Conservation (phyloP, 2,888 invertebrate species). For the Morinoia aosen region DNA sequence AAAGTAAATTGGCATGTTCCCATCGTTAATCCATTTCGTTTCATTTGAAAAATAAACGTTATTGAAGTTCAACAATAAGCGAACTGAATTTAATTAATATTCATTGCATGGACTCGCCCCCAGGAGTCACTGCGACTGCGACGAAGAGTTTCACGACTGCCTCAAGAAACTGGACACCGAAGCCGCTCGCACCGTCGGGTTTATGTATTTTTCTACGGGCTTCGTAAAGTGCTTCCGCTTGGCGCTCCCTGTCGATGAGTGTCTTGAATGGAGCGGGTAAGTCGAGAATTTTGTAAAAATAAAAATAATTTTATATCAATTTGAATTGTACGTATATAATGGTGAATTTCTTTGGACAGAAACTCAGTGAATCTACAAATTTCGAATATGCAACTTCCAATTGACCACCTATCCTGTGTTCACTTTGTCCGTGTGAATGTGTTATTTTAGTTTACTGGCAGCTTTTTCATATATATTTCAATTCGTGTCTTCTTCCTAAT, state of each 20-base stretch:
- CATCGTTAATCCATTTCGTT: no score
- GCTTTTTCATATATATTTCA: not conserved
- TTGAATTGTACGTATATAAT: no score
- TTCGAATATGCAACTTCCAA: no score
- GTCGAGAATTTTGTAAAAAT: not conserved
- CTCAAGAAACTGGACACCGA: conserved; percentile 73
- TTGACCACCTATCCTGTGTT: no score
- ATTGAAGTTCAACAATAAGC: no score
- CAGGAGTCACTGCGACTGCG: conserved; percentile 83
- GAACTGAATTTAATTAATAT: not conserved
- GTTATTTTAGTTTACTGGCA: not conserved
- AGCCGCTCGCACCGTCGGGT: conserved; percentile 61
- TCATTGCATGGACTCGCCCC: not conserved
- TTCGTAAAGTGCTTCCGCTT: conserved; percentile 65
- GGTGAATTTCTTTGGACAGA: no score
- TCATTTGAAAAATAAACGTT: no score
- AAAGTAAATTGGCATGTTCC: no score
- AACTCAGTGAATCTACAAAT: no score
- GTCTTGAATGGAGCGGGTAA: conserved; percentile 65
- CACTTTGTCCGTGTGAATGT: not conserved
- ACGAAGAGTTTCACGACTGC: conserved; percentile 80
- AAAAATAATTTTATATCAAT: no score
- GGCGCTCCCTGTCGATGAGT: conserved; percentile 59
- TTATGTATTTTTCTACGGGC: conserved; percentile 65
- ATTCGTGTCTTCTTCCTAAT: no score